These are phyloP conservation scores for Camptogramma bilineatum DNA, from an alignment of 2,888 invertebrate genomes.

Conservation along the genomic window DNA sequence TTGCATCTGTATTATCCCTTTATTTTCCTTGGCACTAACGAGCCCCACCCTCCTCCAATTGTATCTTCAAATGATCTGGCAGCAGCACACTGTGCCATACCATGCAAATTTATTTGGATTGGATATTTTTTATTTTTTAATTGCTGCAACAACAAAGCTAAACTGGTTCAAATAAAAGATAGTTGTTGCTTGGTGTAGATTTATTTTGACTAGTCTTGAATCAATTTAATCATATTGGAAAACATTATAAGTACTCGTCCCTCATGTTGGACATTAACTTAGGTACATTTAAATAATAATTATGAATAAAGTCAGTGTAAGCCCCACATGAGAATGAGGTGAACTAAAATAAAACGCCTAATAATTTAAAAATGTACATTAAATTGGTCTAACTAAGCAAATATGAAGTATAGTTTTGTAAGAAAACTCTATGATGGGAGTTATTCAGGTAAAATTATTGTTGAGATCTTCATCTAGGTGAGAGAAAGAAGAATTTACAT, in stretches of 20 bases:
- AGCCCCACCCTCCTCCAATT: no score
- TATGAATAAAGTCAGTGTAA: neutral
- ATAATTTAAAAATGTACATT: neutral
- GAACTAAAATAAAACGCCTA: neutral
- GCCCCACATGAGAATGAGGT: neutral
- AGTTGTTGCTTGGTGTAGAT: conserved; percentile 43
- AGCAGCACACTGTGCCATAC: no score
- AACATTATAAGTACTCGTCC: conserved; percentile 37
- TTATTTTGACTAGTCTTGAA: conserved; percentile 77
- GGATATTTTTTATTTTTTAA: no score
- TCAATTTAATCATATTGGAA: conserved; percentile 49
- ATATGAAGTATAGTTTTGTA: neutral
- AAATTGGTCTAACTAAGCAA: neutral
- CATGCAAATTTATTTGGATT: no score
- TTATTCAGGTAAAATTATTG: no score
- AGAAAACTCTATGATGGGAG: neutral
- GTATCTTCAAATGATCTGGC: no score
- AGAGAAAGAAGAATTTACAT: neutral
- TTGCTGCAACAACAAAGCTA: no score
- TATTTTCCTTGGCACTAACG: no score
- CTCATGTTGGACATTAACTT: neutral
- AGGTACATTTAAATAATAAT: neutral
- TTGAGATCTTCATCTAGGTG: no score
- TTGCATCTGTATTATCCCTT: no score
- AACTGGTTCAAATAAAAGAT: conserved; percentile 36